Percentiles rank a stretch among this genome's conserved stretches.
Conservation (phyloP, 2,797 vertebrate genomes). For the Ctenosaura bakeri region DNA sequence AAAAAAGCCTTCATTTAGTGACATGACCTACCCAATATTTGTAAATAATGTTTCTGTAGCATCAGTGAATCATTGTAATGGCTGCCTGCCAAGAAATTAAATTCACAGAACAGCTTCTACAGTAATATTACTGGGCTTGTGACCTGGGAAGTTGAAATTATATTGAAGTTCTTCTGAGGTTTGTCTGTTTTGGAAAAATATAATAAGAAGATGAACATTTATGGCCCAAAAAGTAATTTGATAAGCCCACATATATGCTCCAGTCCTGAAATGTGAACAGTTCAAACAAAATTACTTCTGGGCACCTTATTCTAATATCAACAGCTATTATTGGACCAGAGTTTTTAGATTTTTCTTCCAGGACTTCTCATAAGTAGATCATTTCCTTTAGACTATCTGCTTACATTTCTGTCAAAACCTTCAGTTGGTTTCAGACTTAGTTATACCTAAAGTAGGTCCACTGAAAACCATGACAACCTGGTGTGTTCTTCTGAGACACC, state of each 20-base stretch:
- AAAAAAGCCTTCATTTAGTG: neutral
- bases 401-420: neutral
- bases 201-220: neutral
- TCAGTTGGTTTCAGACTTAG: neutral
- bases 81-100: constrained; percentile 59
- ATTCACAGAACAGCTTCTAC: constrained; percentile 41
- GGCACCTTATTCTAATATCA: constrained; percentile 36
- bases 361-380: neutral
- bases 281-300: constrained; percentile 34
- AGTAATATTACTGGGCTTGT: constrained; percentile 38
- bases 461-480: neutral
- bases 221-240: constrained; percentile 35
- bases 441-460: too few relatives aligned
- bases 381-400: neutral
- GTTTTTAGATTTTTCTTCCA: constrained; percentile 25
- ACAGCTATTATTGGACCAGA: neutral
- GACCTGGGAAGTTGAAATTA: constrained; percentile 61
- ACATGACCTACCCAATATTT: constrained; percentile 24
- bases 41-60: neutral
- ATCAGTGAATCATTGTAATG: constrained; percentile 45
- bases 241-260: neutral
- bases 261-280: constrained; percentile 42
- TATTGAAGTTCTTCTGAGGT: constrained; percentile 59
- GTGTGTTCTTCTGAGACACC: neutral
- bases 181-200: constrained; percentile 28